phyloP scores from a whole-genome alignment of 2,113 vertebrate genomes.

The Anthoscopus minutus region DNA sequence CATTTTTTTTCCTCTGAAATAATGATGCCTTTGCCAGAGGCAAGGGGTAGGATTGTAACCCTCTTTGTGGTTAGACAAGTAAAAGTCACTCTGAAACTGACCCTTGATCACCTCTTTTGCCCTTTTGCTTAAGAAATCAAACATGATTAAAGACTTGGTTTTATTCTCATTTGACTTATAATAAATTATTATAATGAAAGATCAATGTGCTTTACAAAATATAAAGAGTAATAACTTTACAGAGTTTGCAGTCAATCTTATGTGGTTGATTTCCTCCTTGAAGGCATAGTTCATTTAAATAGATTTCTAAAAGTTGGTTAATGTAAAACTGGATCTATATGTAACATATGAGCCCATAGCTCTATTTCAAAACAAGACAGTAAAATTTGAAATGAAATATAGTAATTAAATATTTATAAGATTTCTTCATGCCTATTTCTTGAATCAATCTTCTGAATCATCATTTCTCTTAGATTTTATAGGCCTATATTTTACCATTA shows the following conservation, averaged over 20 bases:
- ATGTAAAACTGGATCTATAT: background rate
- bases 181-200: slow-evolving; percentile 33
- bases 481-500: background rate
- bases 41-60: background rate
- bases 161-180: slow-evolving; percentile 24
- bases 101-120: background rate
- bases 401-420: slow-evolving; percentile 44
- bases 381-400: background rate
- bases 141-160: slow-evolving; percentile 40
- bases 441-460: background rate
- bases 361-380: background rate
- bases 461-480: background rate
- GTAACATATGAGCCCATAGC: background rate
- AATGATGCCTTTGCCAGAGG: background rate
- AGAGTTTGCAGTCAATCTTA: background rate
- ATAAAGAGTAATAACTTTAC: background rate
- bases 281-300: slow-evolving; percentile 31
- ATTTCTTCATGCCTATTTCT: background rate
- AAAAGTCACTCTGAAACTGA: background rate
- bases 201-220: slow-evolving; percentile 25
- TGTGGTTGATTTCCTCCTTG: background rate
- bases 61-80: background rate
- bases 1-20: background rate
- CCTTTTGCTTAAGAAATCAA: background rate
- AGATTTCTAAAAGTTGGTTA: slow-evolving; percentile 5